Conservation (phyloP, 2,888 invertebrate genomes). For the Penaeus monodon region DNA sequence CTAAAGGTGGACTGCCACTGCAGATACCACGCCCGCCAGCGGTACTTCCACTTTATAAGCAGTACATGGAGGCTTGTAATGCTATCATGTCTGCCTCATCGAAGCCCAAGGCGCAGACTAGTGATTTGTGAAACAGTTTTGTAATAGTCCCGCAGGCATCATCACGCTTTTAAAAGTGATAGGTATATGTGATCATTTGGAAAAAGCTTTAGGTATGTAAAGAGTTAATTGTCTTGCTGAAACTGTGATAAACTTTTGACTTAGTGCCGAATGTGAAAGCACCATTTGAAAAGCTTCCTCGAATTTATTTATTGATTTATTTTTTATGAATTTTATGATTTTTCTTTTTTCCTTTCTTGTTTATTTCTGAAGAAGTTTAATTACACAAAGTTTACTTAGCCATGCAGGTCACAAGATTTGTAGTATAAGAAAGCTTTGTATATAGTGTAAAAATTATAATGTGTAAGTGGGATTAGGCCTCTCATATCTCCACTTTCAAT, state of each 20-base stretch:
- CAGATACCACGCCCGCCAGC: constrained; percentile 53
- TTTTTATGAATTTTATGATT: too few relatives aligned
- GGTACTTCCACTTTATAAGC: constrained; percentile 46
- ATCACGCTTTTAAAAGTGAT: constrained; percentile 17
- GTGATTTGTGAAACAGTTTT: constrained; percentile 56
- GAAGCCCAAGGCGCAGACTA: constrained; percentile 49
- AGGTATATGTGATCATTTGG: constrained; percentile 31
- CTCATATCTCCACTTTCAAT: neutral
- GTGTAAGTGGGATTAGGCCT: neutral
- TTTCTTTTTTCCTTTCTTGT: too few relatives aligned
- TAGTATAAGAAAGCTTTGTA: constrained; percentile 13
- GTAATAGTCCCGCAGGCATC: constrained; percentile 18
- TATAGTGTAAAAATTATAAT: neutral
- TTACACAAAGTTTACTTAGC: constrained; percentile 2
- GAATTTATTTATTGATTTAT: constrained; percentile 20
- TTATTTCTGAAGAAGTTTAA: neutral
- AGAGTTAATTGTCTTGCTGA: constrained; percentile 17
- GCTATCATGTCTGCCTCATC: constrained; percentile 29
- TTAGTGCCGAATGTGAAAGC: constrained; percentile 20
- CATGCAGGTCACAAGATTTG: neutral
- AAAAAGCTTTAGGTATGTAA: constrained; percentile 33
- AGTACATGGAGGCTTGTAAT: constrained; percentile 47
- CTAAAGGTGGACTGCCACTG: constrained; percentile 17
- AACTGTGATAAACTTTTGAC: constrained; percentile 36
- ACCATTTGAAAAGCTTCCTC: constrained; percentile 22